These are phyloP conservation scores for Caenorhabditis remanei DNA, from an alignment of 1,140 invertebrate genomes.

Conservation along the genomic window DNA sequence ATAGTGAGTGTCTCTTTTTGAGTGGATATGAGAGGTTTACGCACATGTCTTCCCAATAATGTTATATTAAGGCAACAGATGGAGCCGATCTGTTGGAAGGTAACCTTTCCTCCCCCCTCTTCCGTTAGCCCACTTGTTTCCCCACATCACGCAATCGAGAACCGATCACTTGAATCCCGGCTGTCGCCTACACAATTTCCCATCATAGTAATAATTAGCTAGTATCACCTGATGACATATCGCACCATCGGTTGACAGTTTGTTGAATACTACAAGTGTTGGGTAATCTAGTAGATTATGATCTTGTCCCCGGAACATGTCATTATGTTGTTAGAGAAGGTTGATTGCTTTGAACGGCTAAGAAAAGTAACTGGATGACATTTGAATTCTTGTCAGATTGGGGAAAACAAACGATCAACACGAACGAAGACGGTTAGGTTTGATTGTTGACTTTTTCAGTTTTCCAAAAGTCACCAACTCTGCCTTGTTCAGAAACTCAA, in stretches of 20 bases:
- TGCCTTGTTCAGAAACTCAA: too few relatives aligned
- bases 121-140: constrained; percentile 18
- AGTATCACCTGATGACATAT: constrained; percentile 54
- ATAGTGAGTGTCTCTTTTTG: constrained; percentile 36
- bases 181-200: constrained; percentile 17
- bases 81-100: constrained; percentile 41
- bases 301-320: constrained; percentile 14
- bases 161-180: constrained; percentile 52
- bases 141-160: constrained; percentile 53
- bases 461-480: too few relatives aligned
- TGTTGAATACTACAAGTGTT: constrained; percentile 47
- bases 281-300: constrained; percentile 17
- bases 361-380: background rate
- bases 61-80: constrained; percentile 41
- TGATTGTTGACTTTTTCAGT: too few relatives aligned
- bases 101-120: background rate
- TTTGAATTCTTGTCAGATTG: background rate
- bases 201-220: constrained; percentile 37
- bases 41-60: constrained; percentile 39
- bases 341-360: constrained; percentile 42
- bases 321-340: constrained; percentile 35
- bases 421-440: background rate
- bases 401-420: background rate
- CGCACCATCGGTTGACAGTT: constrained; percentile 52
- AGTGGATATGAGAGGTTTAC: constrained; percentile 49